Conservation (phyloP, 2,797 vertebrate genomes). For the Enteromius trimaculatus region DNA sequence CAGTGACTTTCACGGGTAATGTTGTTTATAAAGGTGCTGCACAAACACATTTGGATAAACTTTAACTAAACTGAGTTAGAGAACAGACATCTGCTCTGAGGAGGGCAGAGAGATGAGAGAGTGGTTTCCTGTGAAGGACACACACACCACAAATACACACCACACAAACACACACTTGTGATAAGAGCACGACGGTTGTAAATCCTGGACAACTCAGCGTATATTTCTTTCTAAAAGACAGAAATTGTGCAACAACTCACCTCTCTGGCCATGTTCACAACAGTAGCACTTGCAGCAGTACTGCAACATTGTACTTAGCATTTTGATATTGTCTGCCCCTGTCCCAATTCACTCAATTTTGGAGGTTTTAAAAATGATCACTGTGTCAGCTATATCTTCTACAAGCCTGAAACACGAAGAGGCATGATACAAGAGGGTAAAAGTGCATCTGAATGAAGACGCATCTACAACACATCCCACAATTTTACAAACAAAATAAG, state of each 20-base stretch:
- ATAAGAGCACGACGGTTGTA: conserved; percentile 8
- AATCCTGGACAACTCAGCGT: conserved; percentile 20
- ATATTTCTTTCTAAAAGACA: not conserved
- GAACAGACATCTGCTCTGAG: not conserved
- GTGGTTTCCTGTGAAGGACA: conserved; percentile 50
- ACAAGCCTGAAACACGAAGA: not conserved
- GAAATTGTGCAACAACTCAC: too few species aligned
- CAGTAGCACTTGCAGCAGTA: not conserved
- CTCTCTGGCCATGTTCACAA: not conserved
- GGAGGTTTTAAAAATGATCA: not conserved
- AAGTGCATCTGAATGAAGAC: not conserved
- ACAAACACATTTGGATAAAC: not conserved
- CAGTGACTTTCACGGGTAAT: not conserved
- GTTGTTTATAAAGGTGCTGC: conserved; percentile 23
- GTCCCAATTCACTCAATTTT: not conserved
- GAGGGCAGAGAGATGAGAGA: conserved; percentile 46
- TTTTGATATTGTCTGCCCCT: not conserved
- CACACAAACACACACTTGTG: not conserved
- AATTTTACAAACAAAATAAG: not conserved
- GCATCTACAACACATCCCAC: conserved; percentile 6
- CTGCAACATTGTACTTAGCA: not conserved
- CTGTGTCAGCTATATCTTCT: not conserved
- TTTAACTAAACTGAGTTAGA: conserved; percentile 5
- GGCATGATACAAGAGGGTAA: not conserved
- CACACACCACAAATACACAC: conserved; percentile 1